phyloP scores from a whole-genome alignment of 2,888 invertebrate genomes.

The Trimorus sp. region DNA sequence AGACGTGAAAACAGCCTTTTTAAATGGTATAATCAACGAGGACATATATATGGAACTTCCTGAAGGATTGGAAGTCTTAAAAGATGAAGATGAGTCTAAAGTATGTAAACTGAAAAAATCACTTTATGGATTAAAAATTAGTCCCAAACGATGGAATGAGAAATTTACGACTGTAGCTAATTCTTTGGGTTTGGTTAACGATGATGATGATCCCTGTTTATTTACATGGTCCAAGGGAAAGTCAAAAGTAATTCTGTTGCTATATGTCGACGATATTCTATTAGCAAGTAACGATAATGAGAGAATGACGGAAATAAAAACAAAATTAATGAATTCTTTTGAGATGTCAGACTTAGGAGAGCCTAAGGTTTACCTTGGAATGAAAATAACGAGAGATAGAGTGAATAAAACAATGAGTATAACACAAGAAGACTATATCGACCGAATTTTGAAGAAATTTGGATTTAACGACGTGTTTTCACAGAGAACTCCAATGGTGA shows the following conservation, averaged over 20 bases:
- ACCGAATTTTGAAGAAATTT: slow-evolving; percentile 40
- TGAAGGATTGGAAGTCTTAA: background rate
- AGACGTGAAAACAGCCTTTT: slow-evolving; percentile 20
- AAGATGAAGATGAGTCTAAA: background rate
- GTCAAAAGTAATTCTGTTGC: background rate
- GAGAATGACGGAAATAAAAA: background rate
- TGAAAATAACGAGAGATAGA: slow-evolving; percentile 4
- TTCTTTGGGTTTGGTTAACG: slow-evolving; percentile 51
- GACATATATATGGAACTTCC: slow-evolving; percentile 8
- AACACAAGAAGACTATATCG: slow-evolving; percentile 37
- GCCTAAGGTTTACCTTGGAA: background rate
- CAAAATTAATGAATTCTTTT: background rate
- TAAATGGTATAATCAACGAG: slow-evolving; percentile 16
- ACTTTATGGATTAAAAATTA: background rate
- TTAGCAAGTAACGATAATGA: background rate
- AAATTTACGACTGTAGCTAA: background rate
- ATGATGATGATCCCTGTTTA: slow-evolving; percentile 55
- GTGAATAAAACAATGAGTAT: background rate
- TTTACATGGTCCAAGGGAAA: slow-evolving; percentile 34
- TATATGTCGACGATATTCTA: slow-evolving; percentile 4
- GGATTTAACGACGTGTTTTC: slow-evolving; percentile 35
- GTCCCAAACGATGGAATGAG: slow-evolving; percentile 8
- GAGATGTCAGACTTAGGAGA: background rate
- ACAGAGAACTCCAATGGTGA: background rate
- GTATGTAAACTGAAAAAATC: slow-evolving; percentile 4